phyloP scores from a whole-genome alignment of 2,797 vertebrate species.

The Macrochelys suwanniensis region DNA sequence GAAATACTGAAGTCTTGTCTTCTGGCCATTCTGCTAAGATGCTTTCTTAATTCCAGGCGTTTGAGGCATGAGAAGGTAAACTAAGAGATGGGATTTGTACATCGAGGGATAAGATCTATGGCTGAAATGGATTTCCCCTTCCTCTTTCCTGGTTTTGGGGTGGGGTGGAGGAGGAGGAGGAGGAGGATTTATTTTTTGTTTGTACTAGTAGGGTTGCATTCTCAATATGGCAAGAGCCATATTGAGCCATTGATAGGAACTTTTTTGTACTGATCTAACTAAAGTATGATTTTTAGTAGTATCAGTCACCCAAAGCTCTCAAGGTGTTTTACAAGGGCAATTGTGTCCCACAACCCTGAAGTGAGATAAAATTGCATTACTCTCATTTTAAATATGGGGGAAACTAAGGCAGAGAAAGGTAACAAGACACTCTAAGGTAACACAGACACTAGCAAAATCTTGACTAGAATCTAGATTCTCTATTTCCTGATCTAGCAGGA shows the following conservation, averaged over 20 bases:
- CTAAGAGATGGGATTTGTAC: not conserved
- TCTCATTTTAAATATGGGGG: not conserved
- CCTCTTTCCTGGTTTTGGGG: not conserved
- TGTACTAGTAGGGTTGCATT: not conserved
- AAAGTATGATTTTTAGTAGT: not conserved
- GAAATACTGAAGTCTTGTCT: not conserved
- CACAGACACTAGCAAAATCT: not conserved
- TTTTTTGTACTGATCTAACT: not conserved
- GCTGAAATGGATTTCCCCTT: not conserved
- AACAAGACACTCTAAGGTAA: no score
- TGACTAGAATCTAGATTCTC: not conserved
- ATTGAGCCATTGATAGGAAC: not conserved
- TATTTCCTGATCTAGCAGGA: not conserved
- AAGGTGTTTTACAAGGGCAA: not conserved
- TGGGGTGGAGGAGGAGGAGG: fast-evolving
- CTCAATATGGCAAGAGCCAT: not conserved
- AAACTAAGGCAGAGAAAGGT: not conserved
- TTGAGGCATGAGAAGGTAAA: not conserved
- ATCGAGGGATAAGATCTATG: not conserved
- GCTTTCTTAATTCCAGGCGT: not conserved
- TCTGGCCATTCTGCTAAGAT: not conserved
- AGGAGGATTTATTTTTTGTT: not conserved
- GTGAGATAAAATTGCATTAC: fast-evolving
- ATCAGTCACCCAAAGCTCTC: not conserved
- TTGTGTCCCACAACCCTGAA: not conserved